phyloP scores from a whole-genome alignment of 2,797 vertebrate species.

The Tolypeutes matacus region DNA sequence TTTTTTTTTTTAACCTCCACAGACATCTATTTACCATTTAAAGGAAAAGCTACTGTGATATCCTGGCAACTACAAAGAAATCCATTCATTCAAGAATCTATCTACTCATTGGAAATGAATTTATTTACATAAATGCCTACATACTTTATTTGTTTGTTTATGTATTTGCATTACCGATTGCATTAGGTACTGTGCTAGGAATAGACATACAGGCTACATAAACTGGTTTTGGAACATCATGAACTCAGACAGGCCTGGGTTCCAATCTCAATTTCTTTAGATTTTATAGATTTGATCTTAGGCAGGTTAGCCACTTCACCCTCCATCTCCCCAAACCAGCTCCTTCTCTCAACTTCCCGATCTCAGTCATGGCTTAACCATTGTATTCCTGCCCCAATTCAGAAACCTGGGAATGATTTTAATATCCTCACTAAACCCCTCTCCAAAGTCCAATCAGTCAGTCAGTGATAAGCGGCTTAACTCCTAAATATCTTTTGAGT shows the following conservation, averaged over 20 bases:
- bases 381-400: not conserved
- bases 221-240: not conserved
- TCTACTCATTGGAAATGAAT: not conserved
- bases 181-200: too few species aligned
- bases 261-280: not conserved
- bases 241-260: not conserved
- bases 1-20: too few species aligned
- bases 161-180: not conserved
- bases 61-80: not conserved
- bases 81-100: not conserved
- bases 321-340: not conserved
- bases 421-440: not conserved
- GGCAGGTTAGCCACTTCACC: not conserved
- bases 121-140: not conserved
- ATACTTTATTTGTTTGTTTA: too few species aligned
- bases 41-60: constrained; percentile 20
- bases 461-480: not conserved
- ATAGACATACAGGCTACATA: not conserved
- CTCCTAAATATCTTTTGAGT: not conserved
- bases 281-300: not conserved
- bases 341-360: not conserved
- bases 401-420: constrained; percentile 14
- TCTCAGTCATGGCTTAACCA: not conserved
- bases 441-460: not conserved
- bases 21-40: not conserved